Conservation (phyloP, 2,113 vertebrate genomes). For the Pterophyllum scalare region DNA sequence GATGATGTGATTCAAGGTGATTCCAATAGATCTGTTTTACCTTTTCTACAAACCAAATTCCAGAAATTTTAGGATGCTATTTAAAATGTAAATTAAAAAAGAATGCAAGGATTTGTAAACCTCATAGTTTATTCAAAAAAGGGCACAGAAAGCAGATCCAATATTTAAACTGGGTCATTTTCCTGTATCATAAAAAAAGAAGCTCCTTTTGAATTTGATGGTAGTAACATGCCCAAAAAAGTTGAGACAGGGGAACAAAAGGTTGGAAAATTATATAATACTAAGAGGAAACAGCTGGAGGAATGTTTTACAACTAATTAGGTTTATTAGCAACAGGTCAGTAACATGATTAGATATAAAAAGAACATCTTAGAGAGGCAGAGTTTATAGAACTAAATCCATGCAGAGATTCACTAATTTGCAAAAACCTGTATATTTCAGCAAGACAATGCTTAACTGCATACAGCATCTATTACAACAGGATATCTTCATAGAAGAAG, state of each 20-base stretch:
- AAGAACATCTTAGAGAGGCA: background rate
- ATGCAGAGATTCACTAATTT: background rate
- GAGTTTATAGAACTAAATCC: background rate
- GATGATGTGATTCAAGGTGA: conserved; percentile 30
- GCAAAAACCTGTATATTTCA: background rate
- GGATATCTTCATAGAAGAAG: background rate
- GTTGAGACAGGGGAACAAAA: background rate
- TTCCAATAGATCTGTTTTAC: background rate
- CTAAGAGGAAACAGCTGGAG: background rate
- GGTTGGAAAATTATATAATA: background rate
- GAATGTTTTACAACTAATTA: background rate
- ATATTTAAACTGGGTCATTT: background rate
- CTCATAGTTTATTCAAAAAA: background rate
- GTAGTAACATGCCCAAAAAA: background rate
- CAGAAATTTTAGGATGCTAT: background rate
- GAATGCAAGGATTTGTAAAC: background rate
- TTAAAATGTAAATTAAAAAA: background rate
- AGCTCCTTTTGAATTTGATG: background rate
- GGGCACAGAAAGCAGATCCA: background rate
- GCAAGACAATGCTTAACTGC: background rate
- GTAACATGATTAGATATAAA: background rate
- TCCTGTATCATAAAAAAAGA: background rate
- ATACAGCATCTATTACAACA: background rate
- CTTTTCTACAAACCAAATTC: background rate
- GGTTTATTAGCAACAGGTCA: background rate